These are phyloP conservation scores for Brachyptera putata DNA, from an alignment of 2,888 invertebrate genomes.

Conservation along the genomic window DNA sequence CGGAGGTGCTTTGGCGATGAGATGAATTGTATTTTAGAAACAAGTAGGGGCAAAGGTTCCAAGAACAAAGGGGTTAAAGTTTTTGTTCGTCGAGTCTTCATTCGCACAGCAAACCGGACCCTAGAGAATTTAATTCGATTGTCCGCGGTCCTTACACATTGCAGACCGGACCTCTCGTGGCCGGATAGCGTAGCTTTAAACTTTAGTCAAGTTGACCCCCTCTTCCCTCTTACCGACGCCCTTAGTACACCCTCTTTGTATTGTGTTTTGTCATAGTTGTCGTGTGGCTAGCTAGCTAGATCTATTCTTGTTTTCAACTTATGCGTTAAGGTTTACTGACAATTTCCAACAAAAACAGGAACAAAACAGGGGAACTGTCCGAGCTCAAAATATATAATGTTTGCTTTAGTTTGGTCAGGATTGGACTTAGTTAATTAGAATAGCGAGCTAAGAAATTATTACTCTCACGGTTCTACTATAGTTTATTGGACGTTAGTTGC, in stretches of 20 bases:
- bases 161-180: slow-evolving; percentile 1
- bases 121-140: slow-evolving; percentile 32
- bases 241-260: slow-evolving; percentile 4
- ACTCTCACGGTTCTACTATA: background rate
- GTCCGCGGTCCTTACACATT: slow-evolving; percentile 21
- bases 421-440: slow-evolving; percentile 21
- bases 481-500: background rate
- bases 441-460: slow-evolving; percentile 17
- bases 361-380: background rate
- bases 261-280: slow-evolving; percentile 13
- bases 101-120: slow-evolving; percentile 30
- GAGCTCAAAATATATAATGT: background rate
- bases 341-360: background rate
- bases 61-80: slow-evolving; percentile 20
- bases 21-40: slow-evolving; percentile 24
- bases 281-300: slow-evolving; percentile 9
- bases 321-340: slow-evolving; percentile 1
- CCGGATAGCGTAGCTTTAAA: slow-evolving; percentile 6
- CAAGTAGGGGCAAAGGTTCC: slow-evolving; percentile 19
- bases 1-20: background rate
- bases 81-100: slow-evolving; percentile 27
- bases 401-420: background rate
- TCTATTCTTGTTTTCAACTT: slow-evolving; percentile 17
- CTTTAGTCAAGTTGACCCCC: slow-evolving; percentile 17
- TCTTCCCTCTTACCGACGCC: background rate